These are phyloP conservation scores for Podarcis siculus DNA, from an alignment of 2,797 vertebrate species.

Conservation along the genomic window DNA sequence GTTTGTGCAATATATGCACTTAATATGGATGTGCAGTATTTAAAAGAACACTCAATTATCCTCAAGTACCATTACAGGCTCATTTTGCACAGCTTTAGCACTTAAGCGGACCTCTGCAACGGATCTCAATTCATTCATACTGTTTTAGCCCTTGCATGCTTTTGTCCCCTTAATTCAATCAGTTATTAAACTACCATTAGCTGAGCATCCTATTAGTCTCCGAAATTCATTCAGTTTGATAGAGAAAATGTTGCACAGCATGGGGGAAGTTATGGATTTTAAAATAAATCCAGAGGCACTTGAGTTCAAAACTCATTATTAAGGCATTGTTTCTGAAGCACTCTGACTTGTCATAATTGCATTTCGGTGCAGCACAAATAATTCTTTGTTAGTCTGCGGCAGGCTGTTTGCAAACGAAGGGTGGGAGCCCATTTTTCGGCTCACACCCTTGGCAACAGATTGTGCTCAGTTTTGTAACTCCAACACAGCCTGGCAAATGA, in stretches of 20 bases:
- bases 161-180: slow-evolving; percentile 22
- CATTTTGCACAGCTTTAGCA: slow-evolving; percentile 32
- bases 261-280: not conserved
- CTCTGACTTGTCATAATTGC: not conserved
- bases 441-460: not conserved
- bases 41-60: slow-evolving; percentile 52
- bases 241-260: slow-evolving; percentile 18
- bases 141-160: slow-evolving; percentile 36
- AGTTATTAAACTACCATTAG: slow-evolving; percentile 36
- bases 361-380: not conserved
- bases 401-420: slow-evolving; percentile 11
- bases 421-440: not conserved
- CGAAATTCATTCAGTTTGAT: slow-evolving; percentile 32
- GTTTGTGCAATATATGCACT: slow-evolving; percentile 26
- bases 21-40: slow-evolving; percentile 40
- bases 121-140: slow-evolving; percentile 32
- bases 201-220: slow-evolving; percentile 4
- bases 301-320: slow-evolving; percentile 27
- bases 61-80: slow-evolving; percentile 15
- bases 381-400: not conserved
- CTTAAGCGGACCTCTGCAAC: slow-evolving; percentile 34
- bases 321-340: not conserved
- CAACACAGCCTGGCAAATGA: not conserved
- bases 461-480: not conserved
- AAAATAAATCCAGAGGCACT: slow-evolving; percentile 1